Base-by-base conservation (phyloP, 1,140 invertebrate species). In the Drosophila funebris region DNA sequence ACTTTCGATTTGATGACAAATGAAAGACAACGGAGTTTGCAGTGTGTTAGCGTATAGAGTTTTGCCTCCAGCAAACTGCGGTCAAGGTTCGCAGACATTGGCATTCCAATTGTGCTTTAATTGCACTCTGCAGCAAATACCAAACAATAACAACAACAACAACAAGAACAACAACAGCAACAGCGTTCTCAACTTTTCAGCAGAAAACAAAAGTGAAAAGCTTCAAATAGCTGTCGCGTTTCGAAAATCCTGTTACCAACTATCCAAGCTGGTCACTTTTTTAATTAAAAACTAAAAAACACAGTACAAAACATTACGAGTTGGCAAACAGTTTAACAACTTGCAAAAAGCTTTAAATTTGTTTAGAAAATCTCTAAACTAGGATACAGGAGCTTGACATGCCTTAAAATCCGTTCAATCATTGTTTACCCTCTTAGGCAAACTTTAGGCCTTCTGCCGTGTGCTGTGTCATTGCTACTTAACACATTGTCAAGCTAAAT, bases 391-490 rank as follows among this genome's bases (percentile, higher is more conserved):
- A 13, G 11, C 13, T 24, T 8, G 24, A n/a, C 20, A 22, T 24
- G 37, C 39, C 56, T 37, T 14, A 37, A 74, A 85, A 71, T 54
- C 37, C 79, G 71, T 83, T 83, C 79, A 83, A 83, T 83, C 79
- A 83, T 64, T 41, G 56, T 22, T 16, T 53, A 24, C 29, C 20
- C 22, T 22, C 27, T 69, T 69, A 69, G 43, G 33, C 9, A 22
- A 58, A 68, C 48, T 84, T 73, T 80, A 50, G 57, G 56, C 70
- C 61, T 69, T 37, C n/a, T 22, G 8, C 16, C n/a, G 16, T 68
- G 66, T 68, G 66, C 66, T 73, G 68, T 83, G 79, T 82, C 79
- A 82, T 83, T 78, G 78, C 71, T 76, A 78, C 75, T 83, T 78
- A 78, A 78, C 79, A 83, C 75, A 84, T 83, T 83, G 71, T 83